A percentile compares a stretch with the other conserved stretches of the same genome.
phyloP scores from a whole-genome alignment of 1,140 invertebrate genomes.

The Heliconius himera region DNA sequence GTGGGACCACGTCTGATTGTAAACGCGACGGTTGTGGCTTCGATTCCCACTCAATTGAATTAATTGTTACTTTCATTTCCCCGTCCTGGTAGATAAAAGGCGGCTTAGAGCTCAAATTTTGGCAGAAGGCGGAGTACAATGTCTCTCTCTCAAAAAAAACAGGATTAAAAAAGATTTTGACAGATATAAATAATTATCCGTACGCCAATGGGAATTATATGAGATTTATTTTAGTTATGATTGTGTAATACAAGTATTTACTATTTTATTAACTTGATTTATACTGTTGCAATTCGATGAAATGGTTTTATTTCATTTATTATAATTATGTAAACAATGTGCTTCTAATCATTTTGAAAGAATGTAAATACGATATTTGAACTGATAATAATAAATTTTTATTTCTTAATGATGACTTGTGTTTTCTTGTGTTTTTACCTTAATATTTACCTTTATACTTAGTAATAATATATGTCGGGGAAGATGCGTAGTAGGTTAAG shows the following conservation, averaged over 20 bases:
- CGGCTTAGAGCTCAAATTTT: too few species aligned
- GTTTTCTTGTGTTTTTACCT: slow-evolving; percentile 40
- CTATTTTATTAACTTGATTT: slow-evolving; percentile 61
- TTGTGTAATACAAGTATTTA: slow-evolving; percentile 53
- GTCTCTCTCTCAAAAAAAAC: too few species aligned
- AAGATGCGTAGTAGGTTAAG: too few species aligned
- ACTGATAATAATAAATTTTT: slow-evolving; percentile 81
- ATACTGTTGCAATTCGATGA: slow-evolving; percentile 57
- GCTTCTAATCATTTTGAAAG: slow-evolving; percentile 77
- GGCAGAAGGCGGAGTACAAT: too few species aligned
- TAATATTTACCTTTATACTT: not conserved
- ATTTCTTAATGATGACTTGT: slow-evolving; percentile 73
- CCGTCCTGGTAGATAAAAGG: too few species aligned
- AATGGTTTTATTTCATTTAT: slow-evolving; percentile 61
- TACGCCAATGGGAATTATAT: slow-evolving; percentile 47
- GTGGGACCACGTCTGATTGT: too few species aligned
- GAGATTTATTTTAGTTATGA: slow-evolving; percentile 66
- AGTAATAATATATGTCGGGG: too few species aligned
- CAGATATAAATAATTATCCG: slow-evolving; percentile 26
- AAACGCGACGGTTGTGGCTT: too few species aligned
- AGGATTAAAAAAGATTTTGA: slow-evolving; percentile 10
- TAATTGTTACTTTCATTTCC: too few species aligned
- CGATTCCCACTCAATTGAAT: too few species aligned
- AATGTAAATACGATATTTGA: slow-evolving; percentile 81
- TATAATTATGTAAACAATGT: slow-evolving; percentile 73